A percentile compares a stretch with the other conserved stretches of the same genome.
These are phyloP conservation scores for Trachelus stipa DNA, from an alignment of 2,888 invertebrate genomes.

Conservation along the genomic window DNA sequence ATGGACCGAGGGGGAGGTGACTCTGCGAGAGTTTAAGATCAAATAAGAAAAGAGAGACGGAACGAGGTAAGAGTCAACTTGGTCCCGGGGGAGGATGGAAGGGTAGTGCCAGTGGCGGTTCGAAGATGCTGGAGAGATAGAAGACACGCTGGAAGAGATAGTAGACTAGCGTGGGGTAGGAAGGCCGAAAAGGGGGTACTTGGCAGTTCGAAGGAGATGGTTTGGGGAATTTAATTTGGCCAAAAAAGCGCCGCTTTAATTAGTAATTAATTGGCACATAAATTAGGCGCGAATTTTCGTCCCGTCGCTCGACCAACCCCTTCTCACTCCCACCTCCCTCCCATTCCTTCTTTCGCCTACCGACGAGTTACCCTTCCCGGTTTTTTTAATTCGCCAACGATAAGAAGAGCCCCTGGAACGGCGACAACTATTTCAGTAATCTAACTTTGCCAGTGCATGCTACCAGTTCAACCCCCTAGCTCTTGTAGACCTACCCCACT, in stretches of 20 bases:
- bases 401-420: conserved; percentile 45
- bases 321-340: conserved; percentile 8
- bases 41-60: conserved; percentile 26
- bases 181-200: background rate
- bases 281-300: conserved; percentile 60
- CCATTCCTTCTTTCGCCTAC: background rate
- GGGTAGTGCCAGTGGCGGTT: conserved; percentile 6
- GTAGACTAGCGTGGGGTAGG: background rate
- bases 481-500: background rate
- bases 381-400: conserved; percentile 31
- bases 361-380: conserved; percentile 9
- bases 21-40: conserved; percentile 24
- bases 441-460: conserved; percentile 55
- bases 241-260: conserved; percentile 62
- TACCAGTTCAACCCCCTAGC: background rate
- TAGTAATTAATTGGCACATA: conserved; percentile 65
- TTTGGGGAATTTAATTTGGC: conserved; percentile 56
- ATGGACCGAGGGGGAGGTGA: conserved; percentile 15
- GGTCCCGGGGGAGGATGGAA: conserved; percentile 18
- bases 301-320: conserved; percentile 16
- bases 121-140: background rate
- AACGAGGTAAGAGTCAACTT: conserved; percentile 37
- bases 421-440: conserved; percentile 61
- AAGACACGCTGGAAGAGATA: background rate
- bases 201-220: background rate